phyloP scores from a whole-genome alignment of 2,888 invertebrate species.

The Oscheius sp. region DNA sequence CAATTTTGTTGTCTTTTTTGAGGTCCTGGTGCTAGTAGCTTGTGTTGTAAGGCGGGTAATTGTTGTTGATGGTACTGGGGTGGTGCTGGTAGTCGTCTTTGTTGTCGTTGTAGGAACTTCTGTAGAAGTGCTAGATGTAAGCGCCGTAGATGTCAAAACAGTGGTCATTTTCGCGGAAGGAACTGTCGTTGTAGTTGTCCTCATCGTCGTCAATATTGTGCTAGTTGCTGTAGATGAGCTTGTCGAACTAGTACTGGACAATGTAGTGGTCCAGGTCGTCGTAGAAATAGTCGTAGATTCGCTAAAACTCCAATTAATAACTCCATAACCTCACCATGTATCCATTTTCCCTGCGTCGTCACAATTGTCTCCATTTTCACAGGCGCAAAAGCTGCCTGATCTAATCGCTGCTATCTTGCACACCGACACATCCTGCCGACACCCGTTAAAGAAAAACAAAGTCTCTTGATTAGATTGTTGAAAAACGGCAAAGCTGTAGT shows the following conservation, averaged over 20 bases:
- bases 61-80: too few relatives aligned
- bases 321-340: background rate
- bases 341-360: background rate
- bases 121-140: too few relatives aligned
- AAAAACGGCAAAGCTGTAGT: background rate
- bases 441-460: conserved; percentile 19
- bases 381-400: conserved; percentile 3
- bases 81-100: too few relatives aligned
- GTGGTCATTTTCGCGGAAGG: background rate
- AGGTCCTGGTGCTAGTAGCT: background rate
- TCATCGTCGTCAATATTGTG: background rate
- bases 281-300: background rate
- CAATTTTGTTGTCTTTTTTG: background rate
- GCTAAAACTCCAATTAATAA: background rate
- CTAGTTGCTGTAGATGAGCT: background rate
- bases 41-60: too few relatives aligned
- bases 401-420: conserved; percentile 1
- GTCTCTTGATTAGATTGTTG: background rate
- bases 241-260: background rate
- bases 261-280: background rate
- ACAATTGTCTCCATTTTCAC: conserved; percentile 1
- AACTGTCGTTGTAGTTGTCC: background rate
- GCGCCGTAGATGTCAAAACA: too few relatives aligned
- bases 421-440: conserved; percentile 6
- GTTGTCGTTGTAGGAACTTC: too few relatives aligned